Percentiles rank a stretch among this genome's conserved stretches.
These are phyloP conservation scores for Oopsacas minuta DNA, from an alignment of 37 sponge, comb jelly and placozoan species.

Conservation along the genomic window DNA sequence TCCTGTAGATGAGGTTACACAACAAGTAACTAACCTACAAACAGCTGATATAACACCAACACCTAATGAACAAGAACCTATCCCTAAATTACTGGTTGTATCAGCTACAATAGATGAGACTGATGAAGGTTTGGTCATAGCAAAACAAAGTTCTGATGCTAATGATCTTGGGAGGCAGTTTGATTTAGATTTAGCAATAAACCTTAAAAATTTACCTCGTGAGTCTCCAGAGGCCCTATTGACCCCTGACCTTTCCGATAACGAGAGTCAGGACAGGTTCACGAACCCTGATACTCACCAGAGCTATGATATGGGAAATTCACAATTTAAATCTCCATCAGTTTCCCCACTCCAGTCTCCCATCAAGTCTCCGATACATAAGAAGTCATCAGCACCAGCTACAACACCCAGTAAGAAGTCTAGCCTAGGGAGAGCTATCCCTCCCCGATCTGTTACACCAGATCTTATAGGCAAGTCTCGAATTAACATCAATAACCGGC, in stretches of 20 bases:
- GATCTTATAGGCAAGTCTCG: neutral
- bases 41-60: neutral
- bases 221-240: neutral
- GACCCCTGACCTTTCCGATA: neutral
- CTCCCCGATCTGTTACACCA: neutral
- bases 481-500: neutral
- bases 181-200: too few relatives aligned
- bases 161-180: too few relatives aligned
- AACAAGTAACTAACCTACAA: neutral
- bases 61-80: neutral
- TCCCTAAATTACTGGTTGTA: neutral
- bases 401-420: neutral
- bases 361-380: neutral
- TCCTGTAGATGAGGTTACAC: neutral
- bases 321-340: neutral
- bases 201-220: too few relatives aligned
- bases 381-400: neutral
- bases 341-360: neutral
- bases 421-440: neutral
- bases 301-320: neutral
- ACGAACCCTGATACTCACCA: neutral
- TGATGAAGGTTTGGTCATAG: too few relatives aligned
- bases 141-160: too few relatives aligned
- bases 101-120: neutral
- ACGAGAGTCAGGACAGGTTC: neutral